Conservation (phyloP, 2,797 vertebrate genomes). For the Poecile montanus region DNA sequence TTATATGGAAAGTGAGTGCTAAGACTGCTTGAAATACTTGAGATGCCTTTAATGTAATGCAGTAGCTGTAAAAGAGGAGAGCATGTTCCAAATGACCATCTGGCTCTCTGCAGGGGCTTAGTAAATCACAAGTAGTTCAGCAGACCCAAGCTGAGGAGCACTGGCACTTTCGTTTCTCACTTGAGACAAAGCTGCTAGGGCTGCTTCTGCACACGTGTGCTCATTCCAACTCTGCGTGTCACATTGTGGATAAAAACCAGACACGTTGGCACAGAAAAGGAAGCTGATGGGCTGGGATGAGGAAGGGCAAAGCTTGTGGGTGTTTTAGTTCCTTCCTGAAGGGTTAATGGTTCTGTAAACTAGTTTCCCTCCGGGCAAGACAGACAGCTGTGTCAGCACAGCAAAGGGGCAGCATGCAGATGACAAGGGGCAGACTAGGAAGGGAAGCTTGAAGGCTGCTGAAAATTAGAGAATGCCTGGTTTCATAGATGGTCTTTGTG, state of each 20-base stretch:
- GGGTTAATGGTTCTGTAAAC: neutral
- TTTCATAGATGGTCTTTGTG: neutral
- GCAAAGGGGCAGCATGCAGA: neutral
- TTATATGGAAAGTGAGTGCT: neutral
- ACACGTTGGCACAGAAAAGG: neutral
- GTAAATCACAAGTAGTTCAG: constrained; percentile 19
- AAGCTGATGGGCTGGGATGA: neutral
- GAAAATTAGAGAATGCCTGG: neutral
- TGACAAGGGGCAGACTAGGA: neutral
- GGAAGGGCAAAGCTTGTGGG: neutral
- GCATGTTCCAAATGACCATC: constrained; percentile 22
- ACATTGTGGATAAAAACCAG: neutral
- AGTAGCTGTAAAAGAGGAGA: constrained; percentile 21
- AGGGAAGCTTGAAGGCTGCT: neutral
- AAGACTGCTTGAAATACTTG: constrained; percentile 10
- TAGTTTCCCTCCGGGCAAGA: neutral
- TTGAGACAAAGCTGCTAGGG: constrained; percentile 5
- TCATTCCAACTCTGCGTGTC: neutral
- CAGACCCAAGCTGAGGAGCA: neutral
- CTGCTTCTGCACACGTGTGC: neutral
- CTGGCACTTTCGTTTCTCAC: neutral
- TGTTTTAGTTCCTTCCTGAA: neutral
- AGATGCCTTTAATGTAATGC: constrained; percentile 14
- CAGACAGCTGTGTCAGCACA: neutral
- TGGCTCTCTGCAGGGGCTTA: constrained; percentile 42